phyloP scores from a whole-genome alignment of 2,888 invertebrate species.

The Hyalella azteca region DNA sequence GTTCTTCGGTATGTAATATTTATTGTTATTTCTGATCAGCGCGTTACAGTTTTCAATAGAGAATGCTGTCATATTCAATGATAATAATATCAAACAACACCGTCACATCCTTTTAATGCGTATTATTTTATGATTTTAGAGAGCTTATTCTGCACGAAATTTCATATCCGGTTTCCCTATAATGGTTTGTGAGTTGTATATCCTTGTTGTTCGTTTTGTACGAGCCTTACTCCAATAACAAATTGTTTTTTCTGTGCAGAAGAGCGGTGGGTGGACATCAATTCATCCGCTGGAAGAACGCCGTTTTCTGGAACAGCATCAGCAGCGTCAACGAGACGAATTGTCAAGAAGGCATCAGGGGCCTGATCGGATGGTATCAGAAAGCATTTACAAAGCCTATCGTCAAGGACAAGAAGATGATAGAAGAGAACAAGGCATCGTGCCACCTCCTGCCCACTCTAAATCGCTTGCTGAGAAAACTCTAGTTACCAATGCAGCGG shows the following conservation, averaged over 20 bases:
- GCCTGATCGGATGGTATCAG: slow-evolving; percentile 53
- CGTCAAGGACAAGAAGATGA: slow-evolving; percentile 41
- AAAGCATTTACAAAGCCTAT: slow-evolving; percentile 55
- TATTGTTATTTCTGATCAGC: too few species aligned
- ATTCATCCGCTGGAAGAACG: slow-evolving; percentile 42
- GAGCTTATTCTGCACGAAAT: too few species aligned
- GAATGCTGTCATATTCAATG: too few species aligned
- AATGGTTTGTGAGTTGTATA: too few species aligned
- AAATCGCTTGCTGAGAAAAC: slow-evolving; percentile 46
- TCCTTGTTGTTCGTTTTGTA: too few species aligned
- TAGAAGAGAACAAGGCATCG: slow-evolving; percentile 36
- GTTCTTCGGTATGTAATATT: too few species aligned
- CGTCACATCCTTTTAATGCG: too few species aligned
- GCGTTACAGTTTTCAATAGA: too few species aligned
- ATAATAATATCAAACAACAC: too few species aligned
- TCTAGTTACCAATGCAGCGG: slow-evolving; percentile 45
- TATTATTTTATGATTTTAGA: too few species aligned
- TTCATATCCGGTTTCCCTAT: too few species aligned
- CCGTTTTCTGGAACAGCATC: slow-evolving; percentile 44
- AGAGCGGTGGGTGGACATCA: background rate
- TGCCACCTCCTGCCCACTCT: slow-evolving; percentile 51
- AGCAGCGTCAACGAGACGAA: slow-evolving; percentile 48
- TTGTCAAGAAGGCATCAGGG: slow-evolving; percentile 41
- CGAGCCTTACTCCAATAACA: too few species aligned
- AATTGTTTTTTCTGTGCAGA: background rate